A percentile compares a stretch with the other conserved stretches of the same genome.
Evolutionary conservation across 92 coral and sea anemone species (phyloP).

Genomic region (Hydrozoanthus gracilis): DNA sequence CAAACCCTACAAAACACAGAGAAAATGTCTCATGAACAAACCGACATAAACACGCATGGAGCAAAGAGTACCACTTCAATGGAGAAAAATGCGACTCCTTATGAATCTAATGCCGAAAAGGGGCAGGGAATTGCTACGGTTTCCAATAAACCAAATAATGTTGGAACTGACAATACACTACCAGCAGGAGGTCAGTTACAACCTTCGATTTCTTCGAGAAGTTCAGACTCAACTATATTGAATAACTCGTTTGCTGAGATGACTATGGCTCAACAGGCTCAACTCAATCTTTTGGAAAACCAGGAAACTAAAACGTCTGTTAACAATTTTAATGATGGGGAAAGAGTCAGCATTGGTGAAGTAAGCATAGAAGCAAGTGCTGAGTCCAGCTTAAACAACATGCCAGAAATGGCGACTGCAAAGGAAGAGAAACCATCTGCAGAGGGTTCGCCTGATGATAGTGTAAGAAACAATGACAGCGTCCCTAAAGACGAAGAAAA

Average conservation of each 20-base stretch:
- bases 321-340: background rate
- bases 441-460: background rate
- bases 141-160: conserved; percentile 27
- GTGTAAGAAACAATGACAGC: background rate
- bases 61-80: background rate
- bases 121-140: conserved; percentile 41
- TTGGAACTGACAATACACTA: background rate
- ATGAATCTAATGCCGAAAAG: background rate
- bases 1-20: background rate
- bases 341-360: background rate
- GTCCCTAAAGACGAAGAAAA: conserved; percentile 40
- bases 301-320: background rate
- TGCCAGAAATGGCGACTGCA: background rate
- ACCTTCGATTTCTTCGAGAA: background rate
- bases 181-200: background rate
- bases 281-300: background rate
- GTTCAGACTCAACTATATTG: background rate
- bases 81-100: background rate
- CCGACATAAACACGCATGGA: background rate
- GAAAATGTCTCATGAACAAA: background rate
- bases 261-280: background rate
- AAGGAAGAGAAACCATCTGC: conserved; percentile 23
- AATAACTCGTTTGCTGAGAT: background rate
- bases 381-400: background rate
- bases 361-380: background rate